These are phyloP conservation scores for Bombus haemorrhoidalis DNA, from an alignment of 1,140 invertebrate species.

Conservation along the genomic window DNA sequence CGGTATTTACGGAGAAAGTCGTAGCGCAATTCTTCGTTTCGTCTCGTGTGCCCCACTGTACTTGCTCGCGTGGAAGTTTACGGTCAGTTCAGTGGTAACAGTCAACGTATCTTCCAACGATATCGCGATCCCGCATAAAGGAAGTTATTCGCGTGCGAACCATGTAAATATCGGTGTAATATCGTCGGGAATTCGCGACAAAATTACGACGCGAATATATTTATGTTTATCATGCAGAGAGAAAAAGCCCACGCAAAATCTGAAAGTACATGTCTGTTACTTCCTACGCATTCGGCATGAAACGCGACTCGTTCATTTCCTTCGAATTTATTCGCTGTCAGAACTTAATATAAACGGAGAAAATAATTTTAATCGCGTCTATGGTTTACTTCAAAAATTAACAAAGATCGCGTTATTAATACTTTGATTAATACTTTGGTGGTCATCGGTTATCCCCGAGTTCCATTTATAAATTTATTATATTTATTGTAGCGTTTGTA, in stretches of 20 bases:
- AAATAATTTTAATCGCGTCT: no score
- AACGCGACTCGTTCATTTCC: no score
- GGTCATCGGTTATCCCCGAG: no score
- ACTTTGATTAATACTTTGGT: no score
- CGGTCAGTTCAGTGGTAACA: background rate
- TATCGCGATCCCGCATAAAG: background rate
- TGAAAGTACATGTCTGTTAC: background rate
- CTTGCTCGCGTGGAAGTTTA: background rate
- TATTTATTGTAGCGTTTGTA: no score
- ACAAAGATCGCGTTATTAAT: no score
- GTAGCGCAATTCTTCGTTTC: background rate
- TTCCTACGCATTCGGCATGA: no score
- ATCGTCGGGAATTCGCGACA: background rate
- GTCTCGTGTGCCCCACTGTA: background rate
- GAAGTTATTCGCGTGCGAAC: conserved; percentile 20
- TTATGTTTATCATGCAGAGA: background rate
- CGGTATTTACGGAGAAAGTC: background rate
- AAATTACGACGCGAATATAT: conserved; percentile 21
- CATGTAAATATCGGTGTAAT: background rate
- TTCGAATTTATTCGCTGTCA: no score
- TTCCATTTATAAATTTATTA: no score
- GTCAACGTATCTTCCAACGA: background rate
- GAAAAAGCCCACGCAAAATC: background rate
- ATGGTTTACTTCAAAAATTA: no score
- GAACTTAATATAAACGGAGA: no score